phyloP scores from a whole-genome alignment of 2,113 vertebrate genomes.

The Dolichallabes microphthalmus region DNA sequence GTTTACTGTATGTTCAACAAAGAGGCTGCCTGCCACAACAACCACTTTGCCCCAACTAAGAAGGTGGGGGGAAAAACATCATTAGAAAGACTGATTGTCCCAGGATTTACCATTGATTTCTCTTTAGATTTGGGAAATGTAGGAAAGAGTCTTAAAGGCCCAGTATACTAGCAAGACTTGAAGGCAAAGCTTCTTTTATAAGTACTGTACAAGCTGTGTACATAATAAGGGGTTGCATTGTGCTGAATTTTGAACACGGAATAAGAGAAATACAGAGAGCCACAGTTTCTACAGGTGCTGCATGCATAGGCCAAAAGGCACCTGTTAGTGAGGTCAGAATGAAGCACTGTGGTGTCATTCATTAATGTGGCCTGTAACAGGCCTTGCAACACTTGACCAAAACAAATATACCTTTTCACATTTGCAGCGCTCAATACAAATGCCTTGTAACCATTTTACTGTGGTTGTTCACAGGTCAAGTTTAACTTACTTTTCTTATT shows the following conservation, averaged over 20 bases:
- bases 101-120: not conserved
- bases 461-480: not conserved
- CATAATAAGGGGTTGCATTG: slow-evolving; percentile 58
- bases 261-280: slow-evolving; percentile 56
- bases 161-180: not conserved
- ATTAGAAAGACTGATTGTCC: not conserved
- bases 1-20: not conserved
- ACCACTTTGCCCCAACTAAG: not conserved
- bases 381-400: not conserved
- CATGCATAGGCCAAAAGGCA: slow-evolving; percentile 62
- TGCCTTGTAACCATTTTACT: not conserved
- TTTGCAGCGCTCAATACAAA: not conserved
- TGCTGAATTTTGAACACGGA: slow-evolving; percentile 48
- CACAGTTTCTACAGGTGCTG: slow-evolving; percentile 65
- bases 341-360: slow-evolving; percentile 42
- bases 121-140: not conserved
- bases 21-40: not conserved
- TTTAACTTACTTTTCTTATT: not conserved
- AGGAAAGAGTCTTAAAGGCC: not conserved
- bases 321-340: slow-evolving; percentile 61
- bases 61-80: not conserved
- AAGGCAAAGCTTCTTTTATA: not conserved
- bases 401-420: slow-evolving; percentile 2
- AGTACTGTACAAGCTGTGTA: slow-evolving; percentile 46
- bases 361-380: not conserved